phyloP scores from a whole-genome alignment of 2,888 invertebrate species.

The Eumerus sabulonum region DNA sequence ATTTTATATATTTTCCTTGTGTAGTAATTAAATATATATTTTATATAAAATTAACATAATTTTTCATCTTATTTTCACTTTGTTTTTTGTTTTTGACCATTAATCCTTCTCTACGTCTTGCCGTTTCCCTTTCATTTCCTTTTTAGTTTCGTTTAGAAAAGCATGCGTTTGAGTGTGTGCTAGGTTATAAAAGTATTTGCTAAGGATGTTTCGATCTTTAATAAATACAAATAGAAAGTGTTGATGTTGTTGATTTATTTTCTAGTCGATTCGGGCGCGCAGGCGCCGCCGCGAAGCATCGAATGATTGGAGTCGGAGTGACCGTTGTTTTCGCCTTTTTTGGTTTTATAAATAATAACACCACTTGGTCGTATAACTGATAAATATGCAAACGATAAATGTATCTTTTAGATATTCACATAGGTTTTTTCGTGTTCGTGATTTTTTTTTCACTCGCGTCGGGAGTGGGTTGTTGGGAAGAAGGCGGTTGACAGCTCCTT shows the following conservation, averaged over 20 bases:
- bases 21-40: conserved; percentile 70
- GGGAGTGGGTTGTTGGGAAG: no score
- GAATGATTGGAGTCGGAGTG: conserved; percentile 7
- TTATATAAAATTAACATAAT: conserved; percentile 70
- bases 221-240: conserved; percentile 59
- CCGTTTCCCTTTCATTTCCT: background rate
- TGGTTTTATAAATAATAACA: conserved; percentile 56
- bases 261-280: no score
- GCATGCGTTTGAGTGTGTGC: conserved; percentile 51
- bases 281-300: no score
- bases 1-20: conserved; percentile 58
- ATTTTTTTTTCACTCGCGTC: no score
- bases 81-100: conserved; percentile 1
- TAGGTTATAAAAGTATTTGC: conserved; percentile 52
- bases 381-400: conserved; percentile 43
- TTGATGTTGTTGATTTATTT: conserved; percentile 27
- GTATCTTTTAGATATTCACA: conserved; percentile 24
- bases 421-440: conserved; percentile 4
- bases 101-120: no score
- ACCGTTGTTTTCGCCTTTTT: conserved; percentile 30
- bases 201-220: conserved; percentile 37
- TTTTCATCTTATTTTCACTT: conserved; percentile 62
- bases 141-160: conserved; percentile 40
- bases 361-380: conserved; percentile 52
- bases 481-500: no score